Percentiles rank a stretch among this genome's conserved stretches.
These are phyloP conservation scores for Fistularia commersonii DNA, from an alignment of 2,797 vertebrate genomes.

Conservation along the genomic window DNA sequence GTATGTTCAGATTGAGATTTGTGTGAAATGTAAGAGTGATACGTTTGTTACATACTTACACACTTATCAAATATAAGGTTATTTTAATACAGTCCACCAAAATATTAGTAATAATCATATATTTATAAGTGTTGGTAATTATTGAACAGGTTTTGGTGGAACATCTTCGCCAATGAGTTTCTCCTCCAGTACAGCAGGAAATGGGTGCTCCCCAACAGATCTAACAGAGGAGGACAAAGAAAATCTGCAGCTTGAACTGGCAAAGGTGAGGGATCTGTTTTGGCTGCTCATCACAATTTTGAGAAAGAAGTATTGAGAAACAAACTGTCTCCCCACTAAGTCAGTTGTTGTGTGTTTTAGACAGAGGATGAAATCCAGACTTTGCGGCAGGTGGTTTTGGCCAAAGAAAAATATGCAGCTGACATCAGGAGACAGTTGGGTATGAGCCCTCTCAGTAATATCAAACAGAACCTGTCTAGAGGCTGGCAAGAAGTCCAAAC, in stretches of 20 bases:
- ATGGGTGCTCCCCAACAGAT: constrained; percentile 62
- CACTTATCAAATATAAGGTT: too few relatives aligned
- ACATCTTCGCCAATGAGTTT: constrained; percentile 74
- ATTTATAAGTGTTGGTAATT: background rate
- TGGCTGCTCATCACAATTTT: background rate
- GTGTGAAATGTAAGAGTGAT: too few relatives aligned
- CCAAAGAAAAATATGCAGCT: constrained; percentile 87
- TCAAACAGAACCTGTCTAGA: constrained; percentile 88
- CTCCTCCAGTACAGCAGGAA: constrained; percentile 67
- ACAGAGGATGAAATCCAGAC: constrained; percentile 94
- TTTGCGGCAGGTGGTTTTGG: constrained; percentile 86
- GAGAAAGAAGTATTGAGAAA: background rate
- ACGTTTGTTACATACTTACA: too few relatives aligned
- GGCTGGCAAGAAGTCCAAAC: constrained; percentile 94
- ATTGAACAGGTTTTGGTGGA: constrained; percentile 73
- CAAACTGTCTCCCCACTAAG: background rate
- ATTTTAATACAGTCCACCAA: too few relatives aligned
- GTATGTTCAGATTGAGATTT: too few relatives aligned
- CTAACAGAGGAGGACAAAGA: constrained; percentile 83
- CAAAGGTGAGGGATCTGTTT: constrained; percentile 75
- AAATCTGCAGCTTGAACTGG: constrained; percentile 80
- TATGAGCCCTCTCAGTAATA: constrained; percentile 80
- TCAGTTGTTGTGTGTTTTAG: constrained; percentile 55
- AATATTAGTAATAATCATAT: too few relatives aligned
- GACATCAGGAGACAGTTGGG: constrained; percentile 91